These are phyloP conservation scores for Clarias gariepinus DNA, from an alignment of 2,113 vertebrate genomes.

Conservation along the genomic window DNA sequence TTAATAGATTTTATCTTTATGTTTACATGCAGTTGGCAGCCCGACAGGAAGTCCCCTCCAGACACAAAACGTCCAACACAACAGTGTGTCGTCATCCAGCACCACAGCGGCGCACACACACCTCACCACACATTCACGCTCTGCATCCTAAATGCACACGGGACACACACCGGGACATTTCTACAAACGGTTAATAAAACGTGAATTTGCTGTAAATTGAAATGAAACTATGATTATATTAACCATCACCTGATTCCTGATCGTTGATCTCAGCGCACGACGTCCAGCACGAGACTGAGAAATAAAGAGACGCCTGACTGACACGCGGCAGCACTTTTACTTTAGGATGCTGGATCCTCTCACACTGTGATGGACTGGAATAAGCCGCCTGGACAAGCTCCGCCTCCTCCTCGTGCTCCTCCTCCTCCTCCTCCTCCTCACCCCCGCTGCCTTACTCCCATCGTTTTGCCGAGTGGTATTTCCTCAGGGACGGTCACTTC, in stretches of 20 bases:
- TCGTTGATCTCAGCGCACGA: background rate
- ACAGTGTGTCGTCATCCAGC: constrained; percentile 92
- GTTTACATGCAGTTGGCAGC: constrained; percentile 86
- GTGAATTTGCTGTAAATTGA: background rate
- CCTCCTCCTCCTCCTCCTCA: background rate
- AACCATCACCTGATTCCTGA: background rate
- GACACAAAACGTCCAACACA: constrained; percentile 91
- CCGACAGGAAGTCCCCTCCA: constrained; percentile 85
- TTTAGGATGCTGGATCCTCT: background rate
- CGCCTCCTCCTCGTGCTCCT: background rate
- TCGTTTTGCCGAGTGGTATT: constrained; percentile 10
- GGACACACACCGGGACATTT: background rate
- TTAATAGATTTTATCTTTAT: constrained; percentile 66
- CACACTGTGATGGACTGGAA: constrained; percentile 21
- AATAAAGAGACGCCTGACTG: background rate
- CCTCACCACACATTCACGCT: constrained; percentile 74
- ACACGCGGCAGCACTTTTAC: background rate
- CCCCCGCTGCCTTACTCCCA: background rate
- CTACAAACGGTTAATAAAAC: background rate
- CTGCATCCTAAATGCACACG: constrained; percentile 4
- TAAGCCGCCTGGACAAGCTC: background rate
- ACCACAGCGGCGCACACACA: constrained; percentile 75
- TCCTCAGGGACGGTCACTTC: constrained; percentile 47
- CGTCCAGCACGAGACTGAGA: background rate
- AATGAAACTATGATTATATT: background rate